These are phyloP conservation scores for Podarcis siculus DNA, from an alignment of 2,797 vertebrate species.

Conservation along the genomic window DNA sequence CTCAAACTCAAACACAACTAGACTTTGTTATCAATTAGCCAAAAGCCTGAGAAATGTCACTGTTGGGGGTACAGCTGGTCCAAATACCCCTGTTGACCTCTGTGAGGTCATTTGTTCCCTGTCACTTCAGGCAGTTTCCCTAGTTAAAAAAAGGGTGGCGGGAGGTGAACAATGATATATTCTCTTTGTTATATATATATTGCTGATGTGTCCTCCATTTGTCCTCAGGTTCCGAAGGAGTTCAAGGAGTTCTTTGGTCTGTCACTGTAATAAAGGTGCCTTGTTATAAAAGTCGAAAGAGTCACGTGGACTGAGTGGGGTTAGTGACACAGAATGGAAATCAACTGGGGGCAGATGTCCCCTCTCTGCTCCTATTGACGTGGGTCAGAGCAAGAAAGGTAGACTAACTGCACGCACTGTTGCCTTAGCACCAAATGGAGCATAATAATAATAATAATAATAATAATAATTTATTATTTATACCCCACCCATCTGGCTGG, in stretches of 20 bases:
- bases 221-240: constrained; percentile 54
- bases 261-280: not conserved
- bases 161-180: no score
- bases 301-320: no score
- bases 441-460: no score
- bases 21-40: not conserved
- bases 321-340: not conserved
- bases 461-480: no score
- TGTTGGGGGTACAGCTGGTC: no score
- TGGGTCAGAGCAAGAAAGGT: not conserved
- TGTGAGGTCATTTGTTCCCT: not conserved
- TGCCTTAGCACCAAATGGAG: no score
- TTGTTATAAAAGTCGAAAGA: not conserved
- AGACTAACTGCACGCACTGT: not conserved
- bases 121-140: not conserved
- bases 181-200: not conserved
- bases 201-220: not conserved
- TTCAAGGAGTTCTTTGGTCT: constrained; percentile 62
- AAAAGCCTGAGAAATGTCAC: not conserved
- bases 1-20: not conserved
- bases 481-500: no score
- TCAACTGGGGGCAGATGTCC: not conserved
- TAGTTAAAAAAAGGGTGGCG: not conserved
- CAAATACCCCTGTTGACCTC: not conserved
- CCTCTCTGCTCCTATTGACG: not conserved